These are phyloP conservation scores for Dioctria linearis DNA, from an alignment of 2,888 invertebrate species.

Conservation along the genomic window DNA sequence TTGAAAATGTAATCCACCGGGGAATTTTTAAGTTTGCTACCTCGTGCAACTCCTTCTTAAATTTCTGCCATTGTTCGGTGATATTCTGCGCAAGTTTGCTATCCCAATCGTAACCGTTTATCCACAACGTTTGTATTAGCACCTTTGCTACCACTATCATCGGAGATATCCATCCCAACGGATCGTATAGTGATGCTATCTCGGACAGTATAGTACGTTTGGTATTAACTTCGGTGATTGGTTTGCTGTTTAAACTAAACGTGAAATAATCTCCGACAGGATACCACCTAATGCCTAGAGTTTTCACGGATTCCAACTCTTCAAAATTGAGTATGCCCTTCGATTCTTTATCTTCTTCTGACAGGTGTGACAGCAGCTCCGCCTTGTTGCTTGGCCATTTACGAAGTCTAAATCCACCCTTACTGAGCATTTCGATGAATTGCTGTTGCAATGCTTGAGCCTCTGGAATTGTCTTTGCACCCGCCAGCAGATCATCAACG, in stretches of 20 bases:
- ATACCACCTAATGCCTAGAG: conserved; percentile 17
- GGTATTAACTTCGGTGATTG: background rate
- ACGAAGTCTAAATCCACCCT: background rate
- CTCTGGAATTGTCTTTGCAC: conserved; percentile 2
- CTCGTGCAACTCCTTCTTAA: background rate
- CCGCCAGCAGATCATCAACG: conserved; percentile 16
- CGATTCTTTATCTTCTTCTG: background rate
- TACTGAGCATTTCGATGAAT: conserved; percentile 15
- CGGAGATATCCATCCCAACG: background rate
- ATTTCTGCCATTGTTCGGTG: no score
- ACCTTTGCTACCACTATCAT: no score
- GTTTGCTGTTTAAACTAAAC: background rate
- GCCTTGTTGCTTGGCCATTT: background rate
- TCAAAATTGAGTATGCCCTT: background rate
- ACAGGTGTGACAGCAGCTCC: background rate
- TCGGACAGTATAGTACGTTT: conserved; percentile 31
- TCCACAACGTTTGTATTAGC: no score
- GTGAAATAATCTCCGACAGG: conserved; percentile 12
- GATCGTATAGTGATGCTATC: conserved; percentile 29
- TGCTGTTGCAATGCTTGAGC: background rate
- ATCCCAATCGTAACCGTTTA: no score
- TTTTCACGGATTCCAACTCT: conserved; percentile 9
- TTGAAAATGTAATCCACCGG: background rate
- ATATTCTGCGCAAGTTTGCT: no score
- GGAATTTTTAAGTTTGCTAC: background rate